Conservation (phyloP, 2,797 vertebrate species). For the Labroides dimidiatus region DNA sequence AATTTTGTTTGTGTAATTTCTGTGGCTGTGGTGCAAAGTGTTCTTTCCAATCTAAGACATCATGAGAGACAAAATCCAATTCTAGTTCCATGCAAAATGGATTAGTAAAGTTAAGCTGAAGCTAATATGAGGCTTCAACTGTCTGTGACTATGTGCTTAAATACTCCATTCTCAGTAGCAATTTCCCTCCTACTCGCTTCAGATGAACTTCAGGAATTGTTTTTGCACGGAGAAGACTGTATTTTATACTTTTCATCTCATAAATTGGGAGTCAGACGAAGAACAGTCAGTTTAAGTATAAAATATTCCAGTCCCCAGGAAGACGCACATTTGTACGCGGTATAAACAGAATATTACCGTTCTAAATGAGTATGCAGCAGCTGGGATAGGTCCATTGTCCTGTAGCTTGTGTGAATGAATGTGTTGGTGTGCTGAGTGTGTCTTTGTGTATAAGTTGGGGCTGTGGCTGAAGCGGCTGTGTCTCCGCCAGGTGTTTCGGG, state of each 20-base stretch:
- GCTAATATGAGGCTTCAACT: slow-evolving; percentile 10
- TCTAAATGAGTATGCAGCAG: slow-evolving; percentile 7
- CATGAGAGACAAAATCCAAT: background rate
- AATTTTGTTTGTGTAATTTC: too few species aligned
- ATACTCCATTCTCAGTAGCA: background rate
- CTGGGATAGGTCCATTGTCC: slow-evolving; percentile 35
- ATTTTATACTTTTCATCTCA: background rate
- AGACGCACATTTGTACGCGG: too few species aligned
- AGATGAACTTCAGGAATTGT: slow-evolving; percentile 11
- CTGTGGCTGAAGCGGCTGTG: slow-evolving; percentile 81
- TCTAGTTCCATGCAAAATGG: background rate
- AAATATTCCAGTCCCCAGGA: background rate
- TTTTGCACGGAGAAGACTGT: background rate
- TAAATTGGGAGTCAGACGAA: background rate
- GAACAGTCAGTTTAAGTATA: background rate
- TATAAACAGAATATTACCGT: too few species aligned
- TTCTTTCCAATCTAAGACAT: background rate
- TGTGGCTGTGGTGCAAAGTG: background rate
- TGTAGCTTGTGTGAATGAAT: slow-evolving; percentile 41
- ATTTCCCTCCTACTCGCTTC: slow-evolving; percentile 5
- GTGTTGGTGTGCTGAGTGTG: slow-evolving; percentile 32
- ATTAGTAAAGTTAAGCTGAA: slow-evolving; percentile 20
- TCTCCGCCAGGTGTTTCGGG: slow-evolving; percentile 92
- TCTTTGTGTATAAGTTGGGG: slow-evolving; percentile 52
- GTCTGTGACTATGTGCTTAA: background rate